phyloP scores from a whole-genome alignment of 2,113 vertebrate species.

The Sphyrna mokarran region DNA sequence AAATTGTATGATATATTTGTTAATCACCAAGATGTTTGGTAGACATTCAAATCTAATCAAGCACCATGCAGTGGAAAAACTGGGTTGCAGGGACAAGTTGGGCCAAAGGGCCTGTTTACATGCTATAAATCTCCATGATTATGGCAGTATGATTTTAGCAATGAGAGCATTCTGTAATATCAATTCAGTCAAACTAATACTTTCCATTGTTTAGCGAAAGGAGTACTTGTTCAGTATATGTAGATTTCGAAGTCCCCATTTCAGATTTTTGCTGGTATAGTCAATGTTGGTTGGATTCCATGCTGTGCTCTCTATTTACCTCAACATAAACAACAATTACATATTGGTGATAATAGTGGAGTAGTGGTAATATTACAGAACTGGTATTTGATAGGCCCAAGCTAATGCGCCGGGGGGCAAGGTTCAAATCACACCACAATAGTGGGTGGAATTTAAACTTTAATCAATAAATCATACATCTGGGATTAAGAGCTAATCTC shows the following conservation, averaged over 20 bases:
- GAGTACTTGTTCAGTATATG: not conserved
- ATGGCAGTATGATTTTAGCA: not conserved
- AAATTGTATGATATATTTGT: not conserved
- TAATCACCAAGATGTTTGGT: too few relatives aligned
- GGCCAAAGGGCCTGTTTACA: too few relatives aligned
- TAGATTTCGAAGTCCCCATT: not conserved
- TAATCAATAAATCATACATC: too few relatives aligned
- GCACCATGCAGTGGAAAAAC: not conserved
- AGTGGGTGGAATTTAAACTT: too few relatives aligned
- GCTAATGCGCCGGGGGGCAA: too few relatives aligned
- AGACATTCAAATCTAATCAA: not conserved
- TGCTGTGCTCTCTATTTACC: not conserved
- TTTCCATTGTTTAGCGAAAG: not conserved
- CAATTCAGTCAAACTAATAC: not conserved
- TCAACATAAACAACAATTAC: not conserved
- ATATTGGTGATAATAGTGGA: not conserved
- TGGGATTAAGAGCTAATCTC: too few relatives aligned
- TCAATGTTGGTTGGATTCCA: not conserved
- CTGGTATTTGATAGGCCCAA: too few relatives aligned
- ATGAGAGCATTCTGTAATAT: not conserved
- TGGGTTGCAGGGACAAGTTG: too few relatives aligned
- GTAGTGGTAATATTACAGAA: too few relatives aligned
- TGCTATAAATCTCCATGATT: too few relatives aligned
- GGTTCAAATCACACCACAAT: too few relatives aligned
- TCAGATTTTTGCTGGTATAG: not conserved